A percentile compares a stretch with the other conserved stretches of the same genome.
phyloP scores from a whole-genome alignment of 2,797 vertebrate species.

The Coluber constrictor region DNA sequence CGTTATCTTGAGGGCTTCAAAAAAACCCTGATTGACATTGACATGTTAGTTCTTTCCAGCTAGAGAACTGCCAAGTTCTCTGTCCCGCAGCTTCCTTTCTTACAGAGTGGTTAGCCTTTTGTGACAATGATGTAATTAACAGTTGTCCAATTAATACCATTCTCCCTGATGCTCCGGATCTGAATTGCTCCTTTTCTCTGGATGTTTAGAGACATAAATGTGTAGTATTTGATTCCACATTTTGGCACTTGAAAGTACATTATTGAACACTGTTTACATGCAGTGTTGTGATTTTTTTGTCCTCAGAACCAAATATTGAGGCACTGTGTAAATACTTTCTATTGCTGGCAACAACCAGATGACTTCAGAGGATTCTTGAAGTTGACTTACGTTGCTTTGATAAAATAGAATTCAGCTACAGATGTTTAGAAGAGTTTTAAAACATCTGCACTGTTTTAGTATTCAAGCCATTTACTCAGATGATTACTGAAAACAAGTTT shows the following conservation, averaged over 20 bases:
- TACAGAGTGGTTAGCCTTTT: neutral
- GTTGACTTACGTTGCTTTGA: neutral
- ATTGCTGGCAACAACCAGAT: neutral
- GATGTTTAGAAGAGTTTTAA: neutral
- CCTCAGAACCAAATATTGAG: neutral
- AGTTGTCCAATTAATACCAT: neutral
- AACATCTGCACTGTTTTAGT: neutral
- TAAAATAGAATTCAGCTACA: neutral
- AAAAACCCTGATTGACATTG: neutral
- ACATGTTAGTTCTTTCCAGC: neutral
- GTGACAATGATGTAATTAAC: neutral
- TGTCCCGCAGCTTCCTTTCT: neutral
- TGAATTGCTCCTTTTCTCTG: neutral
- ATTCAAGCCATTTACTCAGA: neutral
- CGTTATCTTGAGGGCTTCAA: neutral
- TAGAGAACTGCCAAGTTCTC: neutral
- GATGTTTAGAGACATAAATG: neutral
- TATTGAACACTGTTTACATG: neutral
- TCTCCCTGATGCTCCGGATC: neutral
- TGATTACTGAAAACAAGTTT: neutral
- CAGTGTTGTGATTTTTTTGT: neutral
- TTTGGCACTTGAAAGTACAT: no score
- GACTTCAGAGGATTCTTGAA: neutral
- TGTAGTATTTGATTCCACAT: neutral
- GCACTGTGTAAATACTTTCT: neutral